Conservation (phyloP, 2,797 vertebrate genomes). For the Gymnoscopelus braueri region DNA sequence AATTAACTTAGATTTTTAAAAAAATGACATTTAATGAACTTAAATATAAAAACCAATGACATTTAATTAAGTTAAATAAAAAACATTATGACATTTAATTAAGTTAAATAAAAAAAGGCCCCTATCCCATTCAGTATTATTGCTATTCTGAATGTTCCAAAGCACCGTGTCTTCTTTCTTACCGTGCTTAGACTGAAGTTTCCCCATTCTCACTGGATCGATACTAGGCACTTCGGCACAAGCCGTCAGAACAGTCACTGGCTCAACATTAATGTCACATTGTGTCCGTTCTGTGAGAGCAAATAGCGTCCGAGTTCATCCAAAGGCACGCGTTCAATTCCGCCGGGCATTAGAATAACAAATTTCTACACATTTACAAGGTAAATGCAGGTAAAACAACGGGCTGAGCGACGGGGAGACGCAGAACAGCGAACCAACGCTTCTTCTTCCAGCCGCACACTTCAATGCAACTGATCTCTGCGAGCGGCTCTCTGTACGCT, state of each 20-base stretch:
- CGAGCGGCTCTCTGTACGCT: too few species aligned
- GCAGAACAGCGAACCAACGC: too few species aligned
- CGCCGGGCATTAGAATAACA: slow-evolving; percentile 49
- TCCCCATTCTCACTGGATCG: slow-evolving; percentile 80
- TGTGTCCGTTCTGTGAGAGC: slow-evolving; percentile 59
- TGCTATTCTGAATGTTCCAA: background rate
- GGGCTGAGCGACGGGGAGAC: background rate
- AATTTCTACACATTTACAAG: background rate
- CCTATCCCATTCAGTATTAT: background rate
- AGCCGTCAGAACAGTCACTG: slow-evolving; percentile 60
- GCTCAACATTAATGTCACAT: slow-evolving; percentile 72
- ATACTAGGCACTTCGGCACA: slow-evolving; percentile 56
- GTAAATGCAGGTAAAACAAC: background rate
- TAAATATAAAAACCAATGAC: too few species aligned
- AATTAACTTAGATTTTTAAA: too few species aligned
- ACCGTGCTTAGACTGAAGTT: slow-evolving; percentile 87
- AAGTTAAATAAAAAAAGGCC: too few species aligned
- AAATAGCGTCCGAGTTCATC: slow-evolving; percentile 67
- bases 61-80: too few species aligned
- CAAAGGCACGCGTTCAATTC: slow-evolving; percentile 33
- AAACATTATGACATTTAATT: too few species aligned
- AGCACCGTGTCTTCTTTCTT: slow-evolving; percentile 43
- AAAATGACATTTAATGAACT: too few species aligned
- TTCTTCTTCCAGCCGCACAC: too few species aligned
- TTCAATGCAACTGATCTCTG: too few species aligned